Conservation (phyloP, 1,140 invertebrate genomes). For the Dinothrombium tinctorium region DNA sequence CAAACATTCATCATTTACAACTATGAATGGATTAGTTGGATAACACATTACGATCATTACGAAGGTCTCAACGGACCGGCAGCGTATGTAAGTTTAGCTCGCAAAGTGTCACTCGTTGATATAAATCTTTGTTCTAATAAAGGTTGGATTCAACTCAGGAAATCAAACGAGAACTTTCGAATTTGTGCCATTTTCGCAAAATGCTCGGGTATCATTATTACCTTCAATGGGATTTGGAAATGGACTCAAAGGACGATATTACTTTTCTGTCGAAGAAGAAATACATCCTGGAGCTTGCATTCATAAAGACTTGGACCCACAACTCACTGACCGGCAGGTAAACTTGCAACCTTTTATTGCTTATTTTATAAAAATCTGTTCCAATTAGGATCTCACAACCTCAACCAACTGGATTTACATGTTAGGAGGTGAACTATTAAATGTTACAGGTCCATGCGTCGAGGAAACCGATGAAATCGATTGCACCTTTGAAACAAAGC, state of each 20-base stretch:
- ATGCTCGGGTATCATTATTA: conserved; percentile 52
- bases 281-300: conserved; percentile 66
- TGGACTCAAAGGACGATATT: conserved; percentile 59
- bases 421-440: conserved; percentile 75
- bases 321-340: conserved; percentile 28
- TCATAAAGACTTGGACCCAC: conserved; percentile 17
- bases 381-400: conserved; percentile 3
- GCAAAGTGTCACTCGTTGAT: too few species aligned
- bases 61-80: conserved; percentile 60
- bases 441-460: too few species aligned
- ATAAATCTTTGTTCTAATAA: background rate
- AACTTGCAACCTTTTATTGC: conserved; percentile 52
- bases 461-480: too few species aligned
- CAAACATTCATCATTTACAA: conserved; percentile 87
- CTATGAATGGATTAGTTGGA: conserved; percentile 70
- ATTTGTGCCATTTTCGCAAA: conserved; percentile 70
- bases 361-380: background rate
- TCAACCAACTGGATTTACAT: conserved; percentile 51
- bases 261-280: conserved; percentile 81
- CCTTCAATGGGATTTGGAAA: conserved; percentile 61
- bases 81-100: conserved; percentile 64
- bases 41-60: conserved; percentile 47
- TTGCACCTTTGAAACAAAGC: too few species aligned
- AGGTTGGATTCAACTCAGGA: conserved; percentile 70
- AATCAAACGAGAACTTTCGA: conserved; percentile 73